Base-by-base conservation (phyloP, 2,113 vertebrate species). In the Hemibagrus wyckioides region DNA sequence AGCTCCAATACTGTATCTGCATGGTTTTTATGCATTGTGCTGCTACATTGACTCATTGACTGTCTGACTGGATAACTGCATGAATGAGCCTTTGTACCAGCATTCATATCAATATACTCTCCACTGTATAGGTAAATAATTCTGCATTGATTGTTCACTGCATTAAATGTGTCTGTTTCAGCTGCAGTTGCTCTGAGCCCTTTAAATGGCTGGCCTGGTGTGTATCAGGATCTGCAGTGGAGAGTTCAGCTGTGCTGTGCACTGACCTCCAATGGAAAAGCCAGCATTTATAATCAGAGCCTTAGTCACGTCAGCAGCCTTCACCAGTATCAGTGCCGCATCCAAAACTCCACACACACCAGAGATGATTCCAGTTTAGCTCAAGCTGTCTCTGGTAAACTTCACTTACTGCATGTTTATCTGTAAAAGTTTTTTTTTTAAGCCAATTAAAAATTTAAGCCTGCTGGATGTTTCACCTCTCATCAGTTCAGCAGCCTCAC, bases 211-310 rank as follows among this genome's bases (percentile, higher is more conserved):
- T 56, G 39, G 57, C 80, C 36, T 71, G 86, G 82, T 54, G 84
- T 71, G 90, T 88, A 89, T 88, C 69, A 83, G 89, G 88, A 91
- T 39, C 88, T 94, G 59, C 94, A 94, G 0, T 95, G 94, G 95
- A 91, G 89, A 76, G 89, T 92, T 89, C 87, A 90, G 87, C 88
- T 95, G 67, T 95, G 94, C 92, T 96, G 94, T 94, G 91, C 93
- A 79, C 93, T 92, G 91, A 84, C 84, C 57, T 85, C 63, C 36
- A 63, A 30, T 73, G 79, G 50, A 59, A 56, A 59, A 52, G 39
- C 48, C 59, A 80, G 10, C 19, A n/a, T 82, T 39, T 63, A 41
- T 25, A 71, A 71, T 83, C 83, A 41, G 48, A 87, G 52, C 79
- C 23, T 82, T 28, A 59, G 63, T 73, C 85, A 57, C 59, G n/a